Conservation (phyloP, 2,888 invertebrate species). For the Trachelus troglodyta region DNA sequence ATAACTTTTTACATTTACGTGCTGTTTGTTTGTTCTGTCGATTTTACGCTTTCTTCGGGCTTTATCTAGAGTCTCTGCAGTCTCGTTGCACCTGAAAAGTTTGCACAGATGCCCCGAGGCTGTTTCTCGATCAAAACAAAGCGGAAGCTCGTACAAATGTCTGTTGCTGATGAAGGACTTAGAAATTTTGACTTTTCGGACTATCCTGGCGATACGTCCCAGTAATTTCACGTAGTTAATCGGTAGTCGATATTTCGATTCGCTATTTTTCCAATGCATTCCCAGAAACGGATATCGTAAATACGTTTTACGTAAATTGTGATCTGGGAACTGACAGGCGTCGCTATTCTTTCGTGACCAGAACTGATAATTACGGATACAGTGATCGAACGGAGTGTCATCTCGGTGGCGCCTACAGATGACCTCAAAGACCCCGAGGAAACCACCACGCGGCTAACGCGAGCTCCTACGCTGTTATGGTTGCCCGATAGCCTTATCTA, state of each 20-base stretch:
- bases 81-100: slow-evolving; percentile 12
- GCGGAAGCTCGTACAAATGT: slow-evolving; percentile 45
- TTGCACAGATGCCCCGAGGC: slow-evolving; percentile 48
- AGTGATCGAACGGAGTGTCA: slow-evolving; percentile 40
- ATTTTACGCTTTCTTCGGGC: not conserved
- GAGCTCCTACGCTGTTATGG: not conserved
- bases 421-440: slow-evolving; percentile 39
- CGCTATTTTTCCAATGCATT: not conserved
- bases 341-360: not conserved
- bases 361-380: slow-evolving; percentile 28
- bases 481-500: not conserved
- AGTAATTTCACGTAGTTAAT: not conserved
- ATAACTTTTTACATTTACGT: not conserved
- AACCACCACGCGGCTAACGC: not conserved
- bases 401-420: slow-evolving; percentile 47
- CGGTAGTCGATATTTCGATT: not conserved
- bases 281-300: not conserved
- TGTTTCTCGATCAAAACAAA: slow-evolving; percentile 27
- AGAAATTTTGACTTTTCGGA: not conserved
- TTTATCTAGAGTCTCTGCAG: not conserved
- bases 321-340: not conserved
- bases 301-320: not conserved
- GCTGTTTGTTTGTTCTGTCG: not conserved
- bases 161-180: not conserved
- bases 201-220: not conserved